These are phyloP conservation scores for Odocoileus hemionus DNA, from an alignment of 2,113 vertebrate species.

Conservation along the genomic window DNA sequence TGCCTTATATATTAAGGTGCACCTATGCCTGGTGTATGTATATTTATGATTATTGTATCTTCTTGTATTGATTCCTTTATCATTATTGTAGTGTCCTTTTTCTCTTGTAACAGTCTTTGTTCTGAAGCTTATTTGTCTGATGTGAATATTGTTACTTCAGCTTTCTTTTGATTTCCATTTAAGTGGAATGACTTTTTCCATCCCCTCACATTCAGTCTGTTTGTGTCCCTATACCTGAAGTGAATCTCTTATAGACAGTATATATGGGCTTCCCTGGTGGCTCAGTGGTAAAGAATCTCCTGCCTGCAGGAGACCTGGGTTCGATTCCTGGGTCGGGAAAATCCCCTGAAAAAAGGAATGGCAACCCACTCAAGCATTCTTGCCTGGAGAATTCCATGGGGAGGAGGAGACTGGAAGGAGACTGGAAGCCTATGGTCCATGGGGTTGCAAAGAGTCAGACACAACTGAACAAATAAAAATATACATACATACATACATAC, in stretches of 20 bases:
- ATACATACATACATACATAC: fast-evolving
- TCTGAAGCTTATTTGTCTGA: neutral
- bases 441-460: neutral
- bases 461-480: neutral
- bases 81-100: neutral
- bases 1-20: neutral
- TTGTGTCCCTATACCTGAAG: neutral
- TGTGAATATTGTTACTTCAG: neutral
- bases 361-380: neutral
- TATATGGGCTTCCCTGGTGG: neutral
- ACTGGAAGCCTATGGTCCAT: neutral
- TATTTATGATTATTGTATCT: neutral
- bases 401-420: no score
- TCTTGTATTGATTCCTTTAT: neutral
- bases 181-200: neutral
- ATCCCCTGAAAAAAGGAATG: neutral
- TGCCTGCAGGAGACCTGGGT: neutral
- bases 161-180: neutral
- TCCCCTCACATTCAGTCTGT: neutral
- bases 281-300: neutral
- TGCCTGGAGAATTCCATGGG: neutral
- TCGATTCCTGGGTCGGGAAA: neutral
- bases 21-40: neutral
- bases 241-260: neutral
- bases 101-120: neutral